phyloP scores from a whole-genome alignment of 2,113 vertebrate species.

The Engystomops pustulosus region DNA sequence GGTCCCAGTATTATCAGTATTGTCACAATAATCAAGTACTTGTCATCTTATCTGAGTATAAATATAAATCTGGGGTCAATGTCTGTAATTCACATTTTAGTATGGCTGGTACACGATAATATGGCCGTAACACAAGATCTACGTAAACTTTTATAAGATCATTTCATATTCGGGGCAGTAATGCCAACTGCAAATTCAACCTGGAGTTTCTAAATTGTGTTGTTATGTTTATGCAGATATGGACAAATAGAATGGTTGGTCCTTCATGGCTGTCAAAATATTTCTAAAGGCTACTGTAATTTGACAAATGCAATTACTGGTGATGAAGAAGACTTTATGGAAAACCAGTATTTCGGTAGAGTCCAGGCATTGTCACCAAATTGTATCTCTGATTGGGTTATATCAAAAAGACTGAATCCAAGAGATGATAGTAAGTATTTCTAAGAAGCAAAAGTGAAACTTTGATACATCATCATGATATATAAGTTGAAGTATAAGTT shows the following conservation, averaged over 20 bases:
- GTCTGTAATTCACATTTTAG: no score
- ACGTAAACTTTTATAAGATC: no score
- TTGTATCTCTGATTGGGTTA: constrained; percentile 60
- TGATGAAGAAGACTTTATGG: constrained; percentile 53
- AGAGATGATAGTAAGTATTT: constrained; percentile 70
- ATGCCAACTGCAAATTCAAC: not conserved
- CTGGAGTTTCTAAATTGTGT: not conserved
- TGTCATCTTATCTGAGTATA: no score
- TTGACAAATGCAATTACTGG: constrained; percentile 69
- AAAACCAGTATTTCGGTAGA: constrained; percentile 64
- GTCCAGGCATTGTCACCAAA: constrained; percentile 61
- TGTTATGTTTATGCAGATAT: constrained; percentile 66
- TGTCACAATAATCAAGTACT: no score
- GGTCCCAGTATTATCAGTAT: no score
- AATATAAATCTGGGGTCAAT: no score
- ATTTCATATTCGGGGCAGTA: no score
- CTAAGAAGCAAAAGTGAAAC: not conserved
- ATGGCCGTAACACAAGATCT: no score
- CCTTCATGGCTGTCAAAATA: constrained; percentile 71
- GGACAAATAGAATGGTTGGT: constrained; percentile 70
- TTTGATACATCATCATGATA: no score
- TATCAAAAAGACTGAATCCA: constrained; percentile 66
- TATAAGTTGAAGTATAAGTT: no score
- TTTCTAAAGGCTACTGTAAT: constrained; percentile 70
- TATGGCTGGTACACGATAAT: no score